Percentiles rank a stretch among this genome's conserved stretches.
These are phyloP conservation scores for Pyrgus malvae DNA, from an alignment of 2,888 invertebrate genomes.

Conservation along the genomic window DNA sequence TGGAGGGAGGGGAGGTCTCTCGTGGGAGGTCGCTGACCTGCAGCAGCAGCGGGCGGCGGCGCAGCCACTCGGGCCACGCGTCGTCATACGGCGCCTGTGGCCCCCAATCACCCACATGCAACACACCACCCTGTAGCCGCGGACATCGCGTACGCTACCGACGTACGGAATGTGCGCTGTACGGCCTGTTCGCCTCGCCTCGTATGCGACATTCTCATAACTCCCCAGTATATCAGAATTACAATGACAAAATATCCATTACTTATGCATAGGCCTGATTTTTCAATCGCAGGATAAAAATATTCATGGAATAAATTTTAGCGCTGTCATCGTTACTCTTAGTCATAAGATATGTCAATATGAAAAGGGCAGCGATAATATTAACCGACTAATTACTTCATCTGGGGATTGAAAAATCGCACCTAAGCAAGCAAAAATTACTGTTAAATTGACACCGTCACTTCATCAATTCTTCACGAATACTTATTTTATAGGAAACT, in stretches of 20 bases:
- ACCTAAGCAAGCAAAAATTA: too few species aligned
- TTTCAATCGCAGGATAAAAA: too few species aligned
- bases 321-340: too few species aligned
- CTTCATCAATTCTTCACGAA: too few species aligned
- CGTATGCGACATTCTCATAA: conserved; percentile 1
- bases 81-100: conserved; percentile 73
- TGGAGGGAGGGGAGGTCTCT: conserved; percentile 23
- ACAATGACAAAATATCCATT: neutral
- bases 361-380: too few species aligned
- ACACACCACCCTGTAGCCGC: conserved; percentile 63
- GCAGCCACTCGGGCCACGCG: conserved; percentile 81
- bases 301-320: too few species aligned
- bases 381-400: too few species aligned
- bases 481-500: too few species aligned
- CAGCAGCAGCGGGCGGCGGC: conserved; percentile 90
- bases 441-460: too few species aligned
- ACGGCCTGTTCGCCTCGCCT: conserved; percentile 3
- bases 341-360: too few species aligned
- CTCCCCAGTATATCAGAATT: conserved; percentile 12
- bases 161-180: conserved; percentile 27
- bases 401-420: too few species aligned
- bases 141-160: conserved; percentile 39
- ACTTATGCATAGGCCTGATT: too few species aligned
- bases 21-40: conserved; percentile 85
- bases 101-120: conserved; percentile 77